Percentiles rank a stretch among this genome's conserved stretches.
These are phyloP conservation scores for Seriola quinqueradiata DNA, from an alignment of 2,113 vertebrate genomes.

Conservation along the genomic window DNA sequence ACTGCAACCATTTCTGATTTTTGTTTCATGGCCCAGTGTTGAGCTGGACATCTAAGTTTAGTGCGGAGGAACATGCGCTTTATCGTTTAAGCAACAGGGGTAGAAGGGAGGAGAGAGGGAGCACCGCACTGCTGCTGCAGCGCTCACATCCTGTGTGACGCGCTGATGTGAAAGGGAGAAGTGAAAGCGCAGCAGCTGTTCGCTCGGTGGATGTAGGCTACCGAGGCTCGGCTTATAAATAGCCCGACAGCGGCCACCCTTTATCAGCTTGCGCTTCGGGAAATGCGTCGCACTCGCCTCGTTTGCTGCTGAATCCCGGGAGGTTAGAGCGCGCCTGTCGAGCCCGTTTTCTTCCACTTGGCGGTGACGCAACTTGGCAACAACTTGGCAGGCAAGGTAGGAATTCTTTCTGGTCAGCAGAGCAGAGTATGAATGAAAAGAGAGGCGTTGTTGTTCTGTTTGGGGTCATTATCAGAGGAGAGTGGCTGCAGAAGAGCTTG, in stretches of 20 bases:
- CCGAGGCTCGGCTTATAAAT: constrained; percentile 28
- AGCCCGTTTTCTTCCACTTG: constrained; percentile 32
- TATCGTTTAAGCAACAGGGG: not conserved
- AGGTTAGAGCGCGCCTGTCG: constrained; percentile 14
- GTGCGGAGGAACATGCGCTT: not conserved
- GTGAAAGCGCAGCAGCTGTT: constrained; percentile 63
- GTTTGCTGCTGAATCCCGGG: constrained; percentile 1
- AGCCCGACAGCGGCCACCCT: not conserved
- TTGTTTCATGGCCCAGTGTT: not conserved
- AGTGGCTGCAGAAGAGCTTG: not conserved
- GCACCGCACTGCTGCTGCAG: not conserved
- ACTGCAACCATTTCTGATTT: not conserved
- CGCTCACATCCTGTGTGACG: constrained; percentile 34
- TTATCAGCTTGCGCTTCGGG: not conserved
- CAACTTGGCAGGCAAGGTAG: constrained; percentile 58
- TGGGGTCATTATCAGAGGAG: constrained; percentile 3
- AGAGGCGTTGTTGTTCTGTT: constrained; percentile 4
- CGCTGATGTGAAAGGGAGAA: constrained; percentile 39
- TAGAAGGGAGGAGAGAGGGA: not conserved
- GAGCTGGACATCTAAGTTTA: not conserved
- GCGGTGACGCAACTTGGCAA: constrained; percentile 44
- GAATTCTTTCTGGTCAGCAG: constrained; percentile 34
- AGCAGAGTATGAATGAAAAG: constrained; percentile 28
- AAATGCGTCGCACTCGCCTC: not conserved
- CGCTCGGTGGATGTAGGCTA: constrained; percentile 12